Evolutionary conservation across 2,797 vertebrate genomes (phyloP).

Genomic region (Pelobates cultripes): DNA sequence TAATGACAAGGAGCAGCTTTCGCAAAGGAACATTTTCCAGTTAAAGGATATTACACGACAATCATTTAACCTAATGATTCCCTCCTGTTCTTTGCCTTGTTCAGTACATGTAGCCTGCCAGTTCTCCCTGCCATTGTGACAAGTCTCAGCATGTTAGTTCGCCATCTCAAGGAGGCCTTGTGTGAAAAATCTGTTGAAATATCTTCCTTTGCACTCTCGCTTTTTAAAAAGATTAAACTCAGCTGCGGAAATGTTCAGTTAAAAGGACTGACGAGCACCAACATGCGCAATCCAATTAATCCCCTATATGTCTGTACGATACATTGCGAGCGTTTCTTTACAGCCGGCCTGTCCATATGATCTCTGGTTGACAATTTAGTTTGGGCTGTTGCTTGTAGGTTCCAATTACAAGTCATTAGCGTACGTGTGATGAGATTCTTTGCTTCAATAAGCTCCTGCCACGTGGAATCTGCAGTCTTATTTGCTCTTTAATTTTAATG

Average conservation of each 20-base stretch:
- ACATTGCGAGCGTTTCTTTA: slow-evolving; percentile 30
- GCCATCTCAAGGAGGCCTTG: slow-evolving; percentile 8
- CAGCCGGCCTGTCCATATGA: slow-evolving; percentile 26
- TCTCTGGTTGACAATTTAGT: slow-evolving; percentile 6
- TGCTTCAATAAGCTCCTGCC: slow-evolving; percentile 45
- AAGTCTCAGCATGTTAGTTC: slow-evolving; percentile 35
- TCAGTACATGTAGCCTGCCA: slow-evolving; percentile 52
- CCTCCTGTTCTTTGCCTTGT: slow-evolving; percentile 58
- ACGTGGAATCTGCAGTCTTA: slow-evolving; percentile 28
- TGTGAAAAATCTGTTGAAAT: slow-evolving; percentile 3
- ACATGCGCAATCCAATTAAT: slow-evolving; percentile 1
- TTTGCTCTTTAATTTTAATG: slow-evolving; percentile 43
- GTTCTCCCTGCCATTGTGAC: slow-evolving; percentile 36
- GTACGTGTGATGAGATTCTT: slow-evolving; percentile 44
- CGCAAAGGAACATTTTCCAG: not conserved
- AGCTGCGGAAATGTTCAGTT: slow-evolving; percentile 6
- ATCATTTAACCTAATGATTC: slow-evolving; percentile 59
- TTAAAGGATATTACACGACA: slow-evolving; percentile 12
- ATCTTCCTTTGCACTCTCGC: not conserved
- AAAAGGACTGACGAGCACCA: not conserved
- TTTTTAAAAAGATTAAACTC: not conserved
- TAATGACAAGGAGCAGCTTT: not conserved
- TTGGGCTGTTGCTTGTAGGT: slow-evolving; percentile 26
- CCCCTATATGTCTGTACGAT: not conserved
- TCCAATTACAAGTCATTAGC: slow-evolving; percentile 52